These are phyloP conservation scores for Carcharodon carcharias DNA, from an alignment of 2,797 vertebrate species.

Conservation along the genomic window DNA sequence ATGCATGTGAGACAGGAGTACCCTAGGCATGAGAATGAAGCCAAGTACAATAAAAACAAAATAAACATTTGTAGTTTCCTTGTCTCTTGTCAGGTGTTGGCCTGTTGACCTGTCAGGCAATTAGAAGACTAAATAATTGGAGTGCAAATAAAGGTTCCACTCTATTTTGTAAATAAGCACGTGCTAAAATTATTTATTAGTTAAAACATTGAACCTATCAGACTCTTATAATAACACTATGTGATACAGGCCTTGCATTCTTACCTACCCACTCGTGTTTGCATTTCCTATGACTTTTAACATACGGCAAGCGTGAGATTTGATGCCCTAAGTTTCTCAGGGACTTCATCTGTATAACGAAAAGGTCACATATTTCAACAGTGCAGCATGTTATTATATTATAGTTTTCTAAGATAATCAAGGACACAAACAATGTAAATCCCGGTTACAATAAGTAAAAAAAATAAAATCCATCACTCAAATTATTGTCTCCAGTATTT, in stretches of 20 bases:
- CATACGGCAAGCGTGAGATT: background rate
- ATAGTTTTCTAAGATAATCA: background rate
- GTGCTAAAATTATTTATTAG: background rate
- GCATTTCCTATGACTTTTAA: background rate
- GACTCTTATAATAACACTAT: background rate
- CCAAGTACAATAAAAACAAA: background rate
- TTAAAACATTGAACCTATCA: background rate
- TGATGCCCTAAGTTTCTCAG: background rate
- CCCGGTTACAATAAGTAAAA: background rate
- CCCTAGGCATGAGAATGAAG: background rate
- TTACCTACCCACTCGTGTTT: constrained; percentile 19
- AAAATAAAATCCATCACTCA: background rate
- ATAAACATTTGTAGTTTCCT: background rate
- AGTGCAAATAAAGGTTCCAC: background rate
- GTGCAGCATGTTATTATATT: background rate
- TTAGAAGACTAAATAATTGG: background rate
- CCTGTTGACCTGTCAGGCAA: background rate
- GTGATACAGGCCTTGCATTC: background rate
- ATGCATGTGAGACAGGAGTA: background rate
- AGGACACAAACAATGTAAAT: background rate
- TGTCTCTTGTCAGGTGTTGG: background rate
- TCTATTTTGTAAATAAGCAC: background rate
- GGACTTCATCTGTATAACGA: constrained; percentile 10
- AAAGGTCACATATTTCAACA: background rate
- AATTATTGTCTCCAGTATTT: background rate